Conservation (phyloP, 2,888 invertebrate genomes). For the Drosophila prostipennis region DNA sequence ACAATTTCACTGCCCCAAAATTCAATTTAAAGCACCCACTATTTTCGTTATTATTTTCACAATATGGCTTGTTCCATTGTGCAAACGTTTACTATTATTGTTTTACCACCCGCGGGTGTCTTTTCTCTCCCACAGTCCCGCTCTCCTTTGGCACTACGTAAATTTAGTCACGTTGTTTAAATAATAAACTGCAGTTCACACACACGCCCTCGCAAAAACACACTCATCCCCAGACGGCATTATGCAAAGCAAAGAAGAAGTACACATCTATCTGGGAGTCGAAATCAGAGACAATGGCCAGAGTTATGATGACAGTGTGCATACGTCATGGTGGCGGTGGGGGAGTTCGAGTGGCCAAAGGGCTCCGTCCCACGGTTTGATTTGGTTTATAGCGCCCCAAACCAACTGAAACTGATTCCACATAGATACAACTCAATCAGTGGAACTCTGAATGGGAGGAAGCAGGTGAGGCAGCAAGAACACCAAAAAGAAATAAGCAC, state of each 20-base stretch:
- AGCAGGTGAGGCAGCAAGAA: constrained; percentile 33
- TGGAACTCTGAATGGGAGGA: constrained; percentile 3
- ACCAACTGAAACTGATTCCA: constrained; percentile 58
- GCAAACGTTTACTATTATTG: constrained; percentile 61
- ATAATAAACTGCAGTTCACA: constrained; percentile 72
- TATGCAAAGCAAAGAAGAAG: constrained; percentile 55
- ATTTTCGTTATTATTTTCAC: background rate
- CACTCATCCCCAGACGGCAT: constrained; percentile 47
- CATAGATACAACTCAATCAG: constrained; percentile 71
- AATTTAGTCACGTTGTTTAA: constrained; percentile 79
- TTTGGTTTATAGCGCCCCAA: constrained; percentile 42
- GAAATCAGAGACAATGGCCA: constrained; percentile 63
- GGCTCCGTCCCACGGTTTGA: constrained; percentile 35
- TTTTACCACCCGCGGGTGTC: constrained; percentile 62
- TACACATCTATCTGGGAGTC: constrained; percentile 35
- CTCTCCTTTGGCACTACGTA: constrained; percentile 55
- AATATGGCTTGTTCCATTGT: constrained; percentile 15
- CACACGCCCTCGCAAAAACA: constrained; percentile 27
- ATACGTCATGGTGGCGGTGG: constrained; percentile 53
- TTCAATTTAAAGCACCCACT: background rate
- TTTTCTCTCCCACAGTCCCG: constrained; percentile 34
- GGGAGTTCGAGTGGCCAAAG: constrained; percentile 5
- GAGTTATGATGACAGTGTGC: constrained; percentile 71
- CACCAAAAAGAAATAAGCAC: constrained; percentile 59
- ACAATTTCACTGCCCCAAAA: background rate